Percentiles rank a stretch among this genome's conserved stretches.
Evolutionary conservation across 2,113 vertebrate species (phyloP).

Genomic region (Paradoxurus hermaphroditus): DNA sequence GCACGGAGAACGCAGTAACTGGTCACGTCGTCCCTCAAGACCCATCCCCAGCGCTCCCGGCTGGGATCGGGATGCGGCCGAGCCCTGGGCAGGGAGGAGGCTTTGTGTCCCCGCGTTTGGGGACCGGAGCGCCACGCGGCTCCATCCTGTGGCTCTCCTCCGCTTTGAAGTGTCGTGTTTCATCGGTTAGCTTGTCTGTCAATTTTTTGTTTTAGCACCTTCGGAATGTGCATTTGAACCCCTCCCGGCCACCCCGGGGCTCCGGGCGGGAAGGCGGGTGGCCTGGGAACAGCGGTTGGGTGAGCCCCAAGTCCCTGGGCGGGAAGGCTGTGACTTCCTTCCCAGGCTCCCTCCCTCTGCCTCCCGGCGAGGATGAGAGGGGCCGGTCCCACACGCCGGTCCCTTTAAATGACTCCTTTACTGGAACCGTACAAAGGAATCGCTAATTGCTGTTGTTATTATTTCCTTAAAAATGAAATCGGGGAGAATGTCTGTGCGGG

Average conservation of each 20-base stretch:
- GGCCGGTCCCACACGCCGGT: neutral
- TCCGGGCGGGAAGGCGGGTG: rapidly evolving
- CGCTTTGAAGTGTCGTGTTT: slow-evolving; percentile 89
- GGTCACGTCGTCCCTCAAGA: slow-evolving; percentile 88
- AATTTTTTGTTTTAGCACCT: slow-evolving; percentile 65
- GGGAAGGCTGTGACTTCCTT: slow-evolving; percentile 44
- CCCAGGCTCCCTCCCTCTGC: neutral
- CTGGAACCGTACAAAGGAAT: slow-evolving; percentile 65
- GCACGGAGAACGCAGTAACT: slow-evolving; percentile 89
- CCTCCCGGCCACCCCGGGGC: neutral
- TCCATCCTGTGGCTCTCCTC: slow-evolving; percentile 80
- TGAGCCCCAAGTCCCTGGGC: slow-evolving; percentile 42
- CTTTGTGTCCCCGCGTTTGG: slow-evolving; percentile 82
- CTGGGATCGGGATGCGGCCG: slow-evolving; percentile 79
- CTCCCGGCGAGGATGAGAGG: neutral
- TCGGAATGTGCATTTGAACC: neutral
- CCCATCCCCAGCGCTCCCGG: slow-evolving; percentile 79
- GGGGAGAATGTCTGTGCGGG: neutral
- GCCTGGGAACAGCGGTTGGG: slow-evolving; percentile 52
- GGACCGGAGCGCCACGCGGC: slow-evolving; percentile 74
- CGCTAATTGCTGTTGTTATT: slow-evolving; percentile 30
- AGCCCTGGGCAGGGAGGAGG: slow-evolving; percentile 82
- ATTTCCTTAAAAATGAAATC: slow-evolving; percentile 67
- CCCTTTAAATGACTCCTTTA: slow-evolving; percentile 67
- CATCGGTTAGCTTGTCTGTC: slow-evolving; percentile 88